phyloP scores from a whole-genome alignment of 92 coral and sea anemone genomes.

The Hydrozoanthus gracilis region DNA sequence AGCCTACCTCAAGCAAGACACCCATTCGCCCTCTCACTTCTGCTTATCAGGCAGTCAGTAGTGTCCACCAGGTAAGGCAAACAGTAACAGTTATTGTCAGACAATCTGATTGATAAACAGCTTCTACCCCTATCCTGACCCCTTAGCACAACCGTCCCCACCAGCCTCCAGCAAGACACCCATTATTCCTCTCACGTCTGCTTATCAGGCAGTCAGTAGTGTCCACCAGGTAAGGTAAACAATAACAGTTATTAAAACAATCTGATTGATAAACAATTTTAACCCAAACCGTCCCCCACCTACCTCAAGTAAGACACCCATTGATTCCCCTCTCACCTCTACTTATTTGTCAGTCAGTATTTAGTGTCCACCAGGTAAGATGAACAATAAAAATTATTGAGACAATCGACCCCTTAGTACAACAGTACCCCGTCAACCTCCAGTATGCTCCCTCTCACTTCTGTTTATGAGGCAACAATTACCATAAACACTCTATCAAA shows the following conservation, averaged over 20 bases:
- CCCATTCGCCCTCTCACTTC: slow-evolving; percentile 97
- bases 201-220: slow-evolving; percentile 70
- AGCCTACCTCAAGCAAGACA: slow-evolving; percentile 65
- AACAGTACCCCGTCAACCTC: slow-evolving; percentile 42
- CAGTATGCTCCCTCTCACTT: background rate
- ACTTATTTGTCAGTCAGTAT: slow-evolving; percentile 57
- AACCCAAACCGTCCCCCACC: slow-evolving; percentile 28
- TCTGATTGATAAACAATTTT: too few species aligned
- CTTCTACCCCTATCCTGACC: too few species aligned
- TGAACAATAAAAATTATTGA: background rate
- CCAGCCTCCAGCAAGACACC: slow-evolving; percentile 74
- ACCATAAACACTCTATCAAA: too few species aligned
- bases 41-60: slow-evolving; percentile 90
- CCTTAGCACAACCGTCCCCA: slow-evolving; percentile 11
- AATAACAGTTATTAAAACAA: too few species aligned
- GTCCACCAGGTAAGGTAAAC: background rate
- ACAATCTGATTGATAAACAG: too few species aligned
- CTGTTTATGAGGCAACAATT: background rate
- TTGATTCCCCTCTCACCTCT: slow-evolving; percentile 62
- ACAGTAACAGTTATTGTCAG: too few species aligned
- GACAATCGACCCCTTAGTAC: slow-evolving; percentile 14
- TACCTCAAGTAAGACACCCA: slow-evolving; percentile 70
- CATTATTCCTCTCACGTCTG: slow-evolving; percentile 94
- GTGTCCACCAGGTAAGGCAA: slow-evolving; percentile 92
- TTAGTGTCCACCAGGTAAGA: background rate